A percentile compares a stretch with the other conserved stretches of the same genome.
Conservation (phyloP, 2,888 invertebrate species). For the Elaeidobius kamerunicus region DNA sequence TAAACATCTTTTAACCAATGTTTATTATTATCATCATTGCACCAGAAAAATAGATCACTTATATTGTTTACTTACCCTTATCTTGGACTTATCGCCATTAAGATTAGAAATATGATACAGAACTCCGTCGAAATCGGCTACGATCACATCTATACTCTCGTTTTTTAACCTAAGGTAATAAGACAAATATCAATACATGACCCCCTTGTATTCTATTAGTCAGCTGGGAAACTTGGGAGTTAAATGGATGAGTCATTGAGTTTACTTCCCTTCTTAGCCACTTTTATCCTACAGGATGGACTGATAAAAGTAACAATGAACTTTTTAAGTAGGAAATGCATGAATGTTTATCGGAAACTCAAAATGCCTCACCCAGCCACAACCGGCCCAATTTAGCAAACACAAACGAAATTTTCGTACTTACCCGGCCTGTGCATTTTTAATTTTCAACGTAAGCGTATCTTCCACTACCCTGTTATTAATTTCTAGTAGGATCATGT, state of each 20-base stretch:
- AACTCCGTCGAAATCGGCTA: slow-evolving; percentile 99
- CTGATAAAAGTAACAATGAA: slow-evolving; percentile 15
- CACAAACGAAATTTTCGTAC: slow-evolving; percentile 45
- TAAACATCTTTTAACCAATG: not conserved
- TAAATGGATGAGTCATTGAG: slow-evolving; percentile 23
- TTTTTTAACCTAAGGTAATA: slow-evolving; percentile 78
- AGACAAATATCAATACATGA: slow-evolving; percentile 8
- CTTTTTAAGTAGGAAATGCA: slow-evolving; percentile 22
- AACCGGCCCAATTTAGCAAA: slow-evolving; percentile 30
- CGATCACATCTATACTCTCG: slow-evolving; percentile 90
- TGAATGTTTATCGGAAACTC: slow-evolving; percentile 20
- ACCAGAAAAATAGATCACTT: slow-evolving; percentile 1
- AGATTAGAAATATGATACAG: slow-evolving; percentile 97
- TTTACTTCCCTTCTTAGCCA: slow-evolving; percentile 7
- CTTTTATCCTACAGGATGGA: no score
- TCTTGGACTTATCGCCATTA: slow-evolving; percentile 94
- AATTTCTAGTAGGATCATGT: slow-evolving; percentile 96
- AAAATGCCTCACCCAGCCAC: slow-evolving; percentile 35
- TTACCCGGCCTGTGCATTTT: slow-evolving; percentile 95
- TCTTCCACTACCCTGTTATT: slow-evolving; percentile 99
- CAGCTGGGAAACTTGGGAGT: slow-evolving; percentile 15
- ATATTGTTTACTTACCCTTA: slow-evolving; percentile 70
- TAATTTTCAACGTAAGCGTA: slow-evolving; percentile 91
- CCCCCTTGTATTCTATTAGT: slow-evolving; percentile 10
- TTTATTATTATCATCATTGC: not conserved